A percentile compares a stretch with the other conserved stretches of the same genome.
Evolutionary conservation across 2,113 vertebrate species (phyloP).

Genomic region (Noturus placidus): DNA sequence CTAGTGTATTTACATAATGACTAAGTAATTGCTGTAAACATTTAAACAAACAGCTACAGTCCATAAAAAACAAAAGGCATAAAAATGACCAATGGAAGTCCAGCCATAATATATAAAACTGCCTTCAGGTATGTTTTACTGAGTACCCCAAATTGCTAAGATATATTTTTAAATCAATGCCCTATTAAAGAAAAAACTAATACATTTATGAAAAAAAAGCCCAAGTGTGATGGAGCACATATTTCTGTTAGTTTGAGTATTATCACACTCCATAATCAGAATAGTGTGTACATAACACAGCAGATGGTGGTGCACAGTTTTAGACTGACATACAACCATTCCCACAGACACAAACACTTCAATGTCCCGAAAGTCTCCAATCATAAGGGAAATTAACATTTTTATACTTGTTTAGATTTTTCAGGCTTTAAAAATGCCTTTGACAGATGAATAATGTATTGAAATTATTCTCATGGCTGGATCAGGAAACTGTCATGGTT

Average conservation of each 20-base stretch:
- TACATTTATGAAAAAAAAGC: not conserved
- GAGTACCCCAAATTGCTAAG: not conserved
- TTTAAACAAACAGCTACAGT: not conserved
- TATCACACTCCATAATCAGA: not conserved
- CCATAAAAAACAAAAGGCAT: not conserved
- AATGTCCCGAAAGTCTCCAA: too few relatives aligned
- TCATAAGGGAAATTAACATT: too few relatives aligned
- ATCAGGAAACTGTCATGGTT: too few relatives aligned
- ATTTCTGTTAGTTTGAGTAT: not conserved
- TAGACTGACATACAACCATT: not conserved
- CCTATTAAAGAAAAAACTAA: not conserved
- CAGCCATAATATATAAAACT: not conserved
- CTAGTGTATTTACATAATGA: not conserved
- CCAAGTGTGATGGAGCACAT: not conserved
- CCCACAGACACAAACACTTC: not conserved
- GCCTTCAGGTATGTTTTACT: not conserved
- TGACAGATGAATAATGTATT: too few relatives aligned
- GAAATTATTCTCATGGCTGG: too few relatives aligned
- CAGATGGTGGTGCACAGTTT: not conserved
- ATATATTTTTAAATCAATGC: not conserved
- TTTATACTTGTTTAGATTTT: too few relatives aligned
- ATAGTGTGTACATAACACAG: not conserved
- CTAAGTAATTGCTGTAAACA: not conserved
- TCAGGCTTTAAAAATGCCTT: too few relatives aligned
- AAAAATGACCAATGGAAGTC: not conserved